Evolutionary conservation across 2,113 vertebrate species (phyloP), one percentile per base, ranked within the genome.

Genomic region (Panthera uncia): DNA sequence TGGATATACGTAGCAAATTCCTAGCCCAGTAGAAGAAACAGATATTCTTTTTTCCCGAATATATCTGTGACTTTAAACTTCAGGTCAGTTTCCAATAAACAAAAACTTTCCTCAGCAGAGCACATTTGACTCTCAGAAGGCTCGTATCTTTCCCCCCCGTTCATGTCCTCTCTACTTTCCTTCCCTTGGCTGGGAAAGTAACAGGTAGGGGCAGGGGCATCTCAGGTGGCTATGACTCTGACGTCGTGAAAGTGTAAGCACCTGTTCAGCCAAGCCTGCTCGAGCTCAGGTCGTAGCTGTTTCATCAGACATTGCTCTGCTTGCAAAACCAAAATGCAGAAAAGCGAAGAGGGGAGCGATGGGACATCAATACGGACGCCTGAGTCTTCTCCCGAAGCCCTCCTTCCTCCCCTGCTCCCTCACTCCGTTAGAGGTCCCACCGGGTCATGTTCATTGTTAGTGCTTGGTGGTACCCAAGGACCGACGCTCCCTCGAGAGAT

Each of bases 11-110:
- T 84, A 85, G n/a, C 78, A 93, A 83, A 12, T 7, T 65, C 7
- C 52, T n/a, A 57, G 65, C 25, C 12, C 76, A 68, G 36, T 4
- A 21, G 38, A 89, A 89, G 27, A 68, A 89, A 33, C 4, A 36
- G 83, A 87, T 1, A 41, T 10, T 27, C 50, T 21, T 38, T 50
- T 14, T 33, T 57, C 16, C 33, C 18, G 50, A 92, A 68, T 68
- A 12, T 81, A 73, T 79, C 33, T 87, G 63, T 38, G 31, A 76
- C n/a, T 81, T 96, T 89, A 85, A 36, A 45, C 50, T 23, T 31
- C 68, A 57, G 38, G 33, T 81, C 38, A 33, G 3, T 55, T 89
- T 36, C 23, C 65, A 74, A 89, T 68, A 74, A 61, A 55, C 48
- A 6, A 94, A 41, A 91, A 38, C 21, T 65, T 84, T 69, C 41